These are phyloP conservation scores for Alviniconcha strummeri DNA, from an alignment of 2,888 invertebrate species.

Conservation along the genomic window DNA sequence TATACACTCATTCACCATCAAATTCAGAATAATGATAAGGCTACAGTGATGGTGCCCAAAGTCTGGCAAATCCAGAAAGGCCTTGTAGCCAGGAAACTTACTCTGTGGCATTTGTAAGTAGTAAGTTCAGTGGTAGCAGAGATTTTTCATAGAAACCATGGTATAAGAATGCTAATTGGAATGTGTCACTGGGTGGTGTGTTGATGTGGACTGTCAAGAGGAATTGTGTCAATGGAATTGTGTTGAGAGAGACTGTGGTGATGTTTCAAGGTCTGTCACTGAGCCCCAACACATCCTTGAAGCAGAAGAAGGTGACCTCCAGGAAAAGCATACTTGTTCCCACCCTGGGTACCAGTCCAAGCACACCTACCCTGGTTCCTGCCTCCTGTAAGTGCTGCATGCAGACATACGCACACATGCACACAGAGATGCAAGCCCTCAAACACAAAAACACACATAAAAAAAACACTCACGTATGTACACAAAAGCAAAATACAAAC, in stretches of 20 bases:
- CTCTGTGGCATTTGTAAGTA: no score
- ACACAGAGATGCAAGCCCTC: background rate
- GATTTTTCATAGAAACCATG: no score
- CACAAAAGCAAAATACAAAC: background rate
- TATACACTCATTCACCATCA: background rate
- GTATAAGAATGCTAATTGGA: no score
- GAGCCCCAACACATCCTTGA: constrained; percentile 70
- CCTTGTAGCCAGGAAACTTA: no score
- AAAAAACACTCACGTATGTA: background rate
- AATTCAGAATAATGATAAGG: no score
- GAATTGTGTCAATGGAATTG: no score
- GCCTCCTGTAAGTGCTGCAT: constrained; percentile 35
- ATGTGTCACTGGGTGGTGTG: no score
- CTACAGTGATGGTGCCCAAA: no score
- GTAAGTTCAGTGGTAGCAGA: no score
- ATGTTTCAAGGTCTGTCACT: constrained; percentile 60
- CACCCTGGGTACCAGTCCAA: constrained; percentile 53
- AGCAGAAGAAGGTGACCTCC: constrained; percentile 60
- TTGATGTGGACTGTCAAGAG: no score
- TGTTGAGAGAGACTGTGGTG: no score
- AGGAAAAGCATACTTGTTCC: constrained; percentile 61
- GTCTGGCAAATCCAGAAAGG: no score
- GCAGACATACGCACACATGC: background rate
- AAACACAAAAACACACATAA: background rate
- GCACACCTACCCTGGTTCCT: constrained; percentile 50